Conservation (phyloP, 2,113 vertebrate species). For the Melanerpes aurifrons region DNA sequence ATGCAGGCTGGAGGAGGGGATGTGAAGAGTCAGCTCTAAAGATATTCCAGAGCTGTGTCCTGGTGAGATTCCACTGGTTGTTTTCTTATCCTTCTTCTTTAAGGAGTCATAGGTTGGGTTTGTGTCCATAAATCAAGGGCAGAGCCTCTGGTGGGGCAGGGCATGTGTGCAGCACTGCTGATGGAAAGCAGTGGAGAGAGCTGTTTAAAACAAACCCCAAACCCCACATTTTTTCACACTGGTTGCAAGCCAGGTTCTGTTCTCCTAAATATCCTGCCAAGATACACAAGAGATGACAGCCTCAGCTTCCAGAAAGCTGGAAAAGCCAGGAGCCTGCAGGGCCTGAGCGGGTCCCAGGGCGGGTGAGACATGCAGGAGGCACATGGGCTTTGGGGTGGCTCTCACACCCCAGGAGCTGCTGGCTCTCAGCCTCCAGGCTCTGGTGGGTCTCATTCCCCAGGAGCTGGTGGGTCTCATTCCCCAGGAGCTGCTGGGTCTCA, state of each 20-base stretch:
- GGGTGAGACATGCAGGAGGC: not conserved
- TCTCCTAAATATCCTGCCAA: conserved; percentile 31
- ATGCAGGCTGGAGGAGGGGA: not conserved
- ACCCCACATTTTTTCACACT: not conserved
- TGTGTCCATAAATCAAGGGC: not conserved
- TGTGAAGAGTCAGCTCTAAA: not conserved
- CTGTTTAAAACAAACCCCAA: not conserved
- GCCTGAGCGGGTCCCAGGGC: not conserved
- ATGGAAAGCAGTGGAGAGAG: conserved; percentile 26
- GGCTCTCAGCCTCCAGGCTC: not conserved
- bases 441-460: not conserved
- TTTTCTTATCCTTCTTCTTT: not conserved
- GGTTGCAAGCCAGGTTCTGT: conserved; percentile 9
- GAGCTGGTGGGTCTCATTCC: not conserved
- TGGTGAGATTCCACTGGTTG: not conserved
- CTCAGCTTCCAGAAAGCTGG: not conserved
- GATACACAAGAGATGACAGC: not conserved
- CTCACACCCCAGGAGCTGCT: too few species aligned
- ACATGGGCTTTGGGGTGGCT: not conserved
- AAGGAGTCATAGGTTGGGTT: not conserved
- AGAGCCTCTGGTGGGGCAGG: not conserved
- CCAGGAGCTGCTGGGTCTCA: too few species aligned
- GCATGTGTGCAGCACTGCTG: not conserved
- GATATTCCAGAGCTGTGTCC: not conserved
- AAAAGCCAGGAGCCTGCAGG: not conserved